Evolutionary conservation across 2,888 invertebrate genomes (phyloP).

Genomic region (Leptinotarsa tumamoca): DNA sequence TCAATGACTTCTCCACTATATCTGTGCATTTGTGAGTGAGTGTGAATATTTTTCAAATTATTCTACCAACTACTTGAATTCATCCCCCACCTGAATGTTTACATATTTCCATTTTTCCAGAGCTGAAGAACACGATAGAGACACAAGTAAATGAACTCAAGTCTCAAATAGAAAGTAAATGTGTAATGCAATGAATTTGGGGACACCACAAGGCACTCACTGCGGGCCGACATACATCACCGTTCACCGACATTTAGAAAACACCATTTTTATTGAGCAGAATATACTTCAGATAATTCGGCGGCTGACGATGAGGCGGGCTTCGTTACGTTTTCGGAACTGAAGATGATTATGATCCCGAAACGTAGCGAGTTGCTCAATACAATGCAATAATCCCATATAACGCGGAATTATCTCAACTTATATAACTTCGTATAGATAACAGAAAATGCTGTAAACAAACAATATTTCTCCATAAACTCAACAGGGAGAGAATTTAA

Average conservation of each 20-base stretch:
- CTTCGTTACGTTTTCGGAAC: neutral
- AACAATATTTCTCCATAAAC: constrained; percentile 1
- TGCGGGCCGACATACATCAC: constrained; percentile 58
- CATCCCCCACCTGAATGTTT: constrained; percentile 25
- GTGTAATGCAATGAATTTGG: constrained; percentile 90
- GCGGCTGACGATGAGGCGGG: constrained; percentile 11
- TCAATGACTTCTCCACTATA: constrained; percentile 26
- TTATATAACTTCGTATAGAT: constrained; percentile 9
- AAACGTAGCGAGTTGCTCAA: neutral
- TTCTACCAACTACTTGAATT: constrained; percentile 16
- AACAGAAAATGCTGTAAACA: constrained; percentile 13
- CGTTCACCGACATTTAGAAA: constrained; percentile 31
- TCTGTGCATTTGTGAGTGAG: constrained; percentile 28
- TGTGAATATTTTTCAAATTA: constrained; percentile 26
- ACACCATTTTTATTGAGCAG: constrained; percentile 5
- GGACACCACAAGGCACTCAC: constrained; percentile 65
- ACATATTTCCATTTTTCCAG: constrained; percentile 69
- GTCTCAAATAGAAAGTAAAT: constrained; percentile 96
- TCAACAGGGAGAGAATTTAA: constrained; percentile 34
- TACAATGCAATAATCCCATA: constrained; percentile 3
- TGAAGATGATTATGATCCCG: neutral
- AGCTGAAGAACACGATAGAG: constrained; percentile 97
- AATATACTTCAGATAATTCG: constrained; percentile 18
- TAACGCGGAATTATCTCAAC: constrained; percentile 1
- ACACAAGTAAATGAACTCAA: constrained; percentile 97